Evolutionary conservation across 2,888 invertebrate genomes (phyloP).

Genomic region (Drosophila lutescens): DNA sequence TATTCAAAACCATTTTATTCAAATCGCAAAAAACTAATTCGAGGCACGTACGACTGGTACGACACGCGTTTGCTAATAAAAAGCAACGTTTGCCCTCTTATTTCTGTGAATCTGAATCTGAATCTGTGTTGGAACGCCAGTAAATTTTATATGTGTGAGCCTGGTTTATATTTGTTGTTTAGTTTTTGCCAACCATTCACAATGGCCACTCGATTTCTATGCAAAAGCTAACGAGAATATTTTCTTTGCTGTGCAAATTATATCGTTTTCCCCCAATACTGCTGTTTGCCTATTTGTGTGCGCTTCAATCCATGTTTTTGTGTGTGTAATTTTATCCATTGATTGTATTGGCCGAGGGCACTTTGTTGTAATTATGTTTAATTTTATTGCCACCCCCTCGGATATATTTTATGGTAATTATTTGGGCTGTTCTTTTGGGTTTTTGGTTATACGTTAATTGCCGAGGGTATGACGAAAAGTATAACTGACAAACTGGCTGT

Average conservation of each 20-base stretch:
- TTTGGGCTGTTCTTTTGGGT: constrained; percentile 21
- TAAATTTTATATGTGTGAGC: constrained; percentile 33
- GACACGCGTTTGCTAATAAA: constrained; percentile 46
- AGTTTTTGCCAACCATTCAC: constrained; percentile 43
- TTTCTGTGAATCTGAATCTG: constrained; percentile 1
- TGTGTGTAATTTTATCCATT: constrained; percentile 16
- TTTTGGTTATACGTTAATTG: constrained; percentile 38
- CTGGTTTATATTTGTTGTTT: constrained; percentile 31
- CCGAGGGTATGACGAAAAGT: constrained; percentile 45
- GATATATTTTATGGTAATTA: constrained; percentile 42
- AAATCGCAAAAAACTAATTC: constrained; percentile 79
- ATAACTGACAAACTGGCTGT: neutral
- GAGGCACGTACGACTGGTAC: constrained; percentile 63
- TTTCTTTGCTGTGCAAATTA: constrained; percentile 68
- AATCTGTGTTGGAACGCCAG: constrained; percentile 19
- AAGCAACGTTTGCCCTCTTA: constrained; percentile 33
- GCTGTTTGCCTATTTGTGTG: constrained; percentile 18
- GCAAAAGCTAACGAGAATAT: constrained; percentile 55
- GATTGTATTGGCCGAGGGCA: constrained; percentile 28
- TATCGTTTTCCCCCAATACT: constrained; percentile 49
- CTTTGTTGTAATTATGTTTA: constrained; percentile 74
- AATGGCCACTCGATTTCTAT: constrained; percentile 34
- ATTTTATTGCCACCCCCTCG: constrained; percentile 59
- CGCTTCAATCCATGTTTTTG: constrained; percentile 16
- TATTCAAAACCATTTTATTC: constrained; percentile 79